phyloP scores from a whole-genome alignment of 2,797 vertebrate genomes.

The Lutjanus argentimaculatus region DNA sequence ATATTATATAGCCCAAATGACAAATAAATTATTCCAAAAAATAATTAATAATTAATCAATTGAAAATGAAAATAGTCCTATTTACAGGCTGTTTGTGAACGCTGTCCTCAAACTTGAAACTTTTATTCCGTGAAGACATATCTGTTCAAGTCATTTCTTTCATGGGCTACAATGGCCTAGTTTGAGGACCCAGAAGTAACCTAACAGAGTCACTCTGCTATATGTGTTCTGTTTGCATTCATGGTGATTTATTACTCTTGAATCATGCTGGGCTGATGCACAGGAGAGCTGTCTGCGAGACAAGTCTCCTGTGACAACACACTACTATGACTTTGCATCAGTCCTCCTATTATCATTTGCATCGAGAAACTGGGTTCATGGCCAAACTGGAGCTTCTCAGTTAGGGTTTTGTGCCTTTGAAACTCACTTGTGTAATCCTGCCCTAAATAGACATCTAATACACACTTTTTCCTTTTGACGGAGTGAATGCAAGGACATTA shows the following conservation, averaged over 20 bases:
- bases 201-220: conserved; percentile 52
- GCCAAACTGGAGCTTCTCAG: conserved; percentile 56
- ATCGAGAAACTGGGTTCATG: conserved; percentile 66
- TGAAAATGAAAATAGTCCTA: not conserved
- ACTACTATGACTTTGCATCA: conserved; percentile 62
- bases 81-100: not conserved
- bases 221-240: conserved; percentile 65
- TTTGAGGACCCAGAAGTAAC: conserved; percentile 68
- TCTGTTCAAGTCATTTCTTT: conserved; percentile 36
- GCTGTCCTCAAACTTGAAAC: conserved; percentile 29
- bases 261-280: conserved; percentile 62
- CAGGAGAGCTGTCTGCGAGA: conserved; percentile 65
- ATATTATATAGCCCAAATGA: not conserved
- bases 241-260: conserved; percentile 82
- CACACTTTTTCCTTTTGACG: conserved; percentile 40
- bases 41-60: not conserved
- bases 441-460: conserved; percentile 51
- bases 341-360: conserved; percentile 68
- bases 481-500: conserved; percentile 56
- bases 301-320: conserved; percentile 75
- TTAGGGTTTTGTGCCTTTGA: conserved; percentile 31
- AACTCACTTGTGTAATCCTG: conserved; percentile 56
- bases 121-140: conserved; percentile 11
- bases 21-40: not conserved
- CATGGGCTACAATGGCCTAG: conserved; percentile 66